Conservation (phyloP, 1,140 invertebrate species). For the Lineus longissimus region DNA sequence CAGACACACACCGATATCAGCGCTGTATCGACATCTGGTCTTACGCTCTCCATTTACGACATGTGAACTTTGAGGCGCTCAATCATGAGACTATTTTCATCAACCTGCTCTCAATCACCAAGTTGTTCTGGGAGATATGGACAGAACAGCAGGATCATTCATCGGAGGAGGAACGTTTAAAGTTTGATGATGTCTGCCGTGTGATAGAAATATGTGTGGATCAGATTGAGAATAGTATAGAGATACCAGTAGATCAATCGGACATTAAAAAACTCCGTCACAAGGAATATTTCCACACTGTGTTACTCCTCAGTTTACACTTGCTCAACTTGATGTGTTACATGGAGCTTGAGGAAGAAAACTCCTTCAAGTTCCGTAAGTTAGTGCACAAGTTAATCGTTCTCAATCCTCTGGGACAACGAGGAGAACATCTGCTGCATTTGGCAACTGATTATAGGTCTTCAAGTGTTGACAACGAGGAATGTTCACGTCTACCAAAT, state of each 20-base stretch:
- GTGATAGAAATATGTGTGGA: conserved; percentile 66
- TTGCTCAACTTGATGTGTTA: conserved; percentile 25
- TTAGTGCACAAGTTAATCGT: conserved; percentile 65
- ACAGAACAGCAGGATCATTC: conserved; percentile 39
- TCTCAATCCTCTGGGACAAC: conserved; percentile 66
- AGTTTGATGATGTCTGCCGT: conserved; percentile 68
- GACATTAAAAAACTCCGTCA: conserved; percentile 50
- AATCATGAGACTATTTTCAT: conserved; percentile 88
- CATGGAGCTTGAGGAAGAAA: conserved; percentile 54
- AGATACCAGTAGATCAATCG: not conserved
- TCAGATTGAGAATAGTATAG: conserved; percentile 52
- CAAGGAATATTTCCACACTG: conserved; percentile 29
- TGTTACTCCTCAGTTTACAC: conserved; percentile 59
- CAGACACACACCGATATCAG: conserved; percentile 80
- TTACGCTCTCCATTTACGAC: conserved; percentile 79
- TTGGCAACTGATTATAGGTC: conserved; percentile 60
- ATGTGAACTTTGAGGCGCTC: conserved; percentile 75
- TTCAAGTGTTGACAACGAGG: not conserved
- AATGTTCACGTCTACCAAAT: conserved; percentile 5
- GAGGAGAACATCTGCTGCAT: conserved; percentile 79
- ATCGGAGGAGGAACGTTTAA: conserved; percentile 64
- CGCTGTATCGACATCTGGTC: conserved; percentile 90
- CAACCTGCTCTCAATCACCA: conserved; percentile 85
- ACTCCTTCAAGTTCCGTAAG: conserved; percentile 54
- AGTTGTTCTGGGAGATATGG: conserved; percentile 80